These are phyloP conservation scores for Galago senegalensis DNA, from an alignment of 2,797 vertebrate species.

Conservation along the genomic window DNA sequence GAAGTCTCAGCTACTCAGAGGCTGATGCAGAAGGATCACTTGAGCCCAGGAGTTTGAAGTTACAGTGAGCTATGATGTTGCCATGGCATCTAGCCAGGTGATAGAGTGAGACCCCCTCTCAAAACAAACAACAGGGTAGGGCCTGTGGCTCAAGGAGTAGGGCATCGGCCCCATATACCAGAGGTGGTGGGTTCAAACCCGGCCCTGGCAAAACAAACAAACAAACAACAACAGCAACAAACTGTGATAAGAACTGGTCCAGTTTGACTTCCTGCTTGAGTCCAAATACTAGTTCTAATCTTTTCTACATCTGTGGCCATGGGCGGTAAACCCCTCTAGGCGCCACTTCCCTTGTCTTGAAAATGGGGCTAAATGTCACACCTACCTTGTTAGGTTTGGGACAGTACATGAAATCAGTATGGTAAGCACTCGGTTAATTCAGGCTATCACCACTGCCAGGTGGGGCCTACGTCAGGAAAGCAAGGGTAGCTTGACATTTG, in stretches of 20 bases:
- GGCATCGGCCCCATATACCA: no score
- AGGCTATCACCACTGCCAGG: not conserved
- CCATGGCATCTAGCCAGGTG: no score
- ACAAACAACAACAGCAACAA: no score
- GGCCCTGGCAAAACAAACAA: no score
- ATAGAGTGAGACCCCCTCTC: no score
- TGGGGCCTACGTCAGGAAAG: not conserved
- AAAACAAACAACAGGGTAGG: not conserved
- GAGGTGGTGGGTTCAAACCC: no score
- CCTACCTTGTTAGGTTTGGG: not conserved
- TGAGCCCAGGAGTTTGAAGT: no score
- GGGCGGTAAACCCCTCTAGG: not conserved
- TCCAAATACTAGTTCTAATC: not conserved
- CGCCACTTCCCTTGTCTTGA: conserved; percentile 28
- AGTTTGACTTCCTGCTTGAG: not conserved
- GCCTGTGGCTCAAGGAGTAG: no score
- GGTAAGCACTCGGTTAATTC: not conserved
- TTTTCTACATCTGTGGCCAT: not conserved
- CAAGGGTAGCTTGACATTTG: not conserved
- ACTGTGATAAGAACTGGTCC: not conserved
- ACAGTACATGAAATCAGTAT: not conserved
- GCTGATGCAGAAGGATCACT: no score
- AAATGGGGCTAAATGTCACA: not conserved
- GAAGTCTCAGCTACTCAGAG: no score
- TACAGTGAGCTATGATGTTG: no score